Percentiles rank a stretch among this genome's conserved stretches.
Evolutionary conservation across 2,113 vertebrate genomes (phyloP).

Genomic region (Tapirus terrestris): DNA sequence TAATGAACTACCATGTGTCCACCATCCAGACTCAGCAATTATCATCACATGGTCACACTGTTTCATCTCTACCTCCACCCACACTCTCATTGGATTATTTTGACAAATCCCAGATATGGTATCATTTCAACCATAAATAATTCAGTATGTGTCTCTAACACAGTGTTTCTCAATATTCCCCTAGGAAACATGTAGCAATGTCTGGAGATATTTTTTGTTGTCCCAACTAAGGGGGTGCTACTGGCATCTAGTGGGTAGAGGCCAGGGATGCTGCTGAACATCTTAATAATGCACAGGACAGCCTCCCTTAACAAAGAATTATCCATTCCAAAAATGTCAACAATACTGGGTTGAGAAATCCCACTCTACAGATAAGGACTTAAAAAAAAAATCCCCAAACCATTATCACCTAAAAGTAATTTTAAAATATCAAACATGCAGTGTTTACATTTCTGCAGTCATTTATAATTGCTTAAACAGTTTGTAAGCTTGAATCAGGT

Average conservation of each 20-base stretch:
- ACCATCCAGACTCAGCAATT: background rate
- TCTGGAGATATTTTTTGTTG: background rate
- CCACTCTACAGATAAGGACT: background rate
- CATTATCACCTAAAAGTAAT: background rate
- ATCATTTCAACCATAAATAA: background rate
- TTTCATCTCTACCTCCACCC: background rate
- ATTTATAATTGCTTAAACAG: background rate
- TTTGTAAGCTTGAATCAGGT: background rate
- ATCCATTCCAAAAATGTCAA: background rate
- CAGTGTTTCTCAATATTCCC: background rate
- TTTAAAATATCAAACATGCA: background rate
- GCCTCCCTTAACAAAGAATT: background rate
- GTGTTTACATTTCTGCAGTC: background rate
- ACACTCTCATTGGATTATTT: background rate
- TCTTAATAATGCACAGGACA: too few relatives aligned
- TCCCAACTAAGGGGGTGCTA: background rate
- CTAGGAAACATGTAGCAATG: background rate
- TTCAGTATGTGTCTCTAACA: background rate
- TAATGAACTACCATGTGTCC: background rate
- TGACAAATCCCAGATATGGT: background rate
- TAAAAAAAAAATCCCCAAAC: background rate
- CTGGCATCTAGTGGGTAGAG: background rate
- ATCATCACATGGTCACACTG: background rate
- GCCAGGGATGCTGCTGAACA: too few relatives aligned
- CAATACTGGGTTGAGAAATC: background rate